These are phyloP conservation scores for Ptiloglossa arizonensis DNA, from an alignment of 1,140 invertebrate genomes.

Conservation along the genomic window DNA sequence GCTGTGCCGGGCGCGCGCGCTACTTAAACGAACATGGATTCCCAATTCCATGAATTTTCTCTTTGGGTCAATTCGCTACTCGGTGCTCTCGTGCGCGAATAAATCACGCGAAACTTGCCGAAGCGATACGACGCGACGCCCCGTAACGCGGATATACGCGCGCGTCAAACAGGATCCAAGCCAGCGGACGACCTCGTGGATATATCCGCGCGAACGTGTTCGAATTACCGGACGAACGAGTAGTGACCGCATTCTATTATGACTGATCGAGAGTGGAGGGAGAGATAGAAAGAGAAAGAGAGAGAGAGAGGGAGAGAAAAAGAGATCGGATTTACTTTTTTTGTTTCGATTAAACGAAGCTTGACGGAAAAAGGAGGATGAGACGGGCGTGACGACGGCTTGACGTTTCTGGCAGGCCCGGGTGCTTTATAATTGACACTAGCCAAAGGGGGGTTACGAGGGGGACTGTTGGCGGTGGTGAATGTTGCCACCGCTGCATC, in stretches of 20 bases:
- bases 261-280: conserved; percentile 71
- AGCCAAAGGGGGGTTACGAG: conserved; percentile 43
- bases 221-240: neutral
- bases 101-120: conserved; percentile 15
- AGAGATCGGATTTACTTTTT: conserved; percentile 53
- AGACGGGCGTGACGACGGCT: conserved; percentile 49
- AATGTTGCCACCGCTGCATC: conserved; percentile 1
- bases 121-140: no score
- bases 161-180: neutral
- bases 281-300: no score
- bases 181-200: neutral
- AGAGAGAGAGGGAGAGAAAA: no score
- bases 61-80: neutral
- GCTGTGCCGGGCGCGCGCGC: no score
- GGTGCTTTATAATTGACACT: conserved; percentile 67
- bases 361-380: conserved; percentile 35
- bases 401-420: conserved; percentile 58
- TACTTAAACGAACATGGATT: neutral
- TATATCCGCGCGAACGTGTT: neutral
- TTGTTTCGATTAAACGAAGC: conserved; percentile 66
- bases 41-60: conserved; percentile 5
- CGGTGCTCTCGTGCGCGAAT: neutral
- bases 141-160: no score
- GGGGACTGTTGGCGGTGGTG: conserved; percentile 23
- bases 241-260: conserved; percentile 61